Evolutionary conservation across 64 coral and sea anemone genomes (phyloP).

Genomic region (Pocillopora verrucosa): DNA sequence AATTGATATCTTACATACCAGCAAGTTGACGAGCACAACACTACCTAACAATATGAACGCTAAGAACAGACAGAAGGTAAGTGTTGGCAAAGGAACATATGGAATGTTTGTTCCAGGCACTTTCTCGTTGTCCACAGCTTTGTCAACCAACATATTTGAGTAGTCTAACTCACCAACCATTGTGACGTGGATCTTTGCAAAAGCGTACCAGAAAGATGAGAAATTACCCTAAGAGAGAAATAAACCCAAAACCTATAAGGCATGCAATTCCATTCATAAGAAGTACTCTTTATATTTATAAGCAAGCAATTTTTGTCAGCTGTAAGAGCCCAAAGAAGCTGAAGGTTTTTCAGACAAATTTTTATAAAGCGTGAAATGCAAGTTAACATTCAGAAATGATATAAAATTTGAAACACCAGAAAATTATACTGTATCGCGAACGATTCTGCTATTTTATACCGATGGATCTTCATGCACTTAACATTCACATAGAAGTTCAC

Average conservation of each 20-base stretch:
- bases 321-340: too few species aligned
- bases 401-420: too few species aligned
- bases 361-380: too few species aligned
- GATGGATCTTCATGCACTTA: too few species aligned
- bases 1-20: slow-evolving; percentile 40
- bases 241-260: neutral
- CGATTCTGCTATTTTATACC: too few species aligned
- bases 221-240: slow-evolving; percentile 50
- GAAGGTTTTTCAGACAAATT: too few species aligned
- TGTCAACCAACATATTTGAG: slow-evolving; percentile 40
- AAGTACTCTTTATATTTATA: too few species aligned
- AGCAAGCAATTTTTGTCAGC: too few species aligned
- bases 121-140: slow-evolving; percentile 39
- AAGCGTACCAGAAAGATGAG: slow-evolving; percentile 30
- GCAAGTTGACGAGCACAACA: slow-evolving; percentile 81
- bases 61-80: slow-evolving; percentile 47
- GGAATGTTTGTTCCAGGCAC: slow-evolving; percentile 39
- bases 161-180: slow-evolving; percentile 78
- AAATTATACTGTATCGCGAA: too few species aligned
- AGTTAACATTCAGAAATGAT: too few species aligned
- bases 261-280: too few species aligned
- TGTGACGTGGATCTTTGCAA: slow-evolving; percentile 74
- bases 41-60: slow-evolving; percentile 60
- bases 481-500: too few species aligned
- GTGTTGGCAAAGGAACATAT: slow-evolving; percentile 59